phyloP scores from a whole-genome alignment of 2,797 vertebrate species.

The Microctenopoma lineatum region DNA sequence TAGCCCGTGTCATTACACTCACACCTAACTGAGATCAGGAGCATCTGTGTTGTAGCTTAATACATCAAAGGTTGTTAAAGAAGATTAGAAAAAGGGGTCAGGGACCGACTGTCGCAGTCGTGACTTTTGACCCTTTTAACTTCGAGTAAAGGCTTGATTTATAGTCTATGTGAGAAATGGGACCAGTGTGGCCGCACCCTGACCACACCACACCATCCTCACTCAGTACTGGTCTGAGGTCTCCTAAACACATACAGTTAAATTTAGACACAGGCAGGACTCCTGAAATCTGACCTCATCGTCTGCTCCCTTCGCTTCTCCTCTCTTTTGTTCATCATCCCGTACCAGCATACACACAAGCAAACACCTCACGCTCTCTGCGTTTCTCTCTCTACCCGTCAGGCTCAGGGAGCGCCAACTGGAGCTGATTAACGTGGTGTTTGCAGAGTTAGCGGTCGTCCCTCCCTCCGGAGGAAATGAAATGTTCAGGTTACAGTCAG shows the following conservation, averaged over 20 bases:
- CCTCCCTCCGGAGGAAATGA: conserved; percentile 72
- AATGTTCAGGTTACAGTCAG: conserved; percentile 70
- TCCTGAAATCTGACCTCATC: conserved; percentile 10
- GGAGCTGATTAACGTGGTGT: neutral
- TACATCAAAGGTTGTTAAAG: neutral
- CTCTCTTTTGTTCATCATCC: conserved; percentile 22
- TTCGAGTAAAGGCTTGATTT: conserved; percentile 44
- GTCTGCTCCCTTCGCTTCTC: conserved; percentile 33
- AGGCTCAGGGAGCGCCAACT: conserved; percentile 49
- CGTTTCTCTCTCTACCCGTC: conserved; percentile 25
- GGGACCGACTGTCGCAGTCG: conserved; percentile 24
- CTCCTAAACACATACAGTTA: conserved; percentile 68
- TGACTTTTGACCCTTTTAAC: conserved; percentile 41
- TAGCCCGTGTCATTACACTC: conserved; percentile 8
- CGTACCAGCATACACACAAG: neutral
- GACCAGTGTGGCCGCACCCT: conserved; percentile 57
- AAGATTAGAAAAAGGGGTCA: conserved; percentile 17
- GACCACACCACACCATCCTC: conserved; percentile 61
- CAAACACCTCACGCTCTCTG: neutral
- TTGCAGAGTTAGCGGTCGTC: conserved; percentile 57
- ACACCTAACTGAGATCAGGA: conserved; percentile 14
- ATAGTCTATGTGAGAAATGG: conserved; percentile 50
- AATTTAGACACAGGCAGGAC: conserved; percentile 63
- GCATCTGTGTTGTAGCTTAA: neutral
- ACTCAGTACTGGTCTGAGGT: conserved; percentile 51